Percentiles rank a stretch among this genome's conserved stretches.
Evolutionary conservation across 2,888 invertebrate genomes (phyloP).

Genomic region (Celastrina argiolus): DNA sequence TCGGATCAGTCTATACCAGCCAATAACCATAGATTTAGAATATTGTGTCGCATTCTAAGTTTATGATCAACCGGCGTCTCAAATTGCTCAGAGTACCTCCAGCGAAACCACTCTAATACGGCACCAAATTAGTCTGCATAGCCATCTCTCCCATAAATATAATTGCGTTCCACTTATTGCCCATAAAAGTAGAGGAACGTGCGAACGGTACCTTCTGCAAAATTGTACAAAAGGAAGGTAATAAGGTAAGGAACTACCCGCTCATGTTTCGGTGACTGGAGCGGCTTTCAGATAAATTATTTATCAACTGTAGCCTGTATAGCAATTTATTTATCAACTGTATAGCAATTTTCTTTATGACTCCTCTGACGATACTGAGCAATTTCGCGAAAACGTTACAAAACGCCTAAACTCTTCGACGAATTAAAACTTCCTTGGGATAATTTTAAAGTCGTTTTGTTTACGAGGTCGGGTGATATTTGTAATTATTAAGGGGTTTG

Average conservation of each 20-base stretch:
- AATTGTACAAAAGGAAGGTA: constrained; percentile 78
- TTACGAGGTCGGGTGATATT: neutral
- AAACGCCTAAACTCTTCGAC: constrained; percentile 71
- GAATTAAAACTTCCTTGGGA: constrained; percentile 30
- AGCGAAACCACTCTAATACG: neutral
- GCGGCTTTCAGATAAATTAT: constrained; percentile 77
- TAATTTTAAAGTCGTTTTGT: neutral
- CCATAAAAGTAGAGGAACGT: constrained; percentile 77
- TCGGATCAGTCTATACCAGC: too few relatives aligned
- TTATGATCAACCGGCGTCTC: too few relatives aligned
- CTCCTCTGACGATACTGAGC: constrained; percentile 76
- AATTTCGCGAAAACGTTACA: constrained; percentile 76
- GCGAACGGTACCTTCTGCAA: constrained; percentile 76
- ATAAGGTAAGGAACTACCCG: constrained; percentile 65
- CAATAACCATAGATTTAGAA: too few relatives aligned
- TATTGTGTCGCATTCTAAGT: too few relatives aligned
- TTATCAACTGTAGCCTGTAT: constrained; percentile 79
- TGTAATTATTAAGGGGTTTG: neutral
- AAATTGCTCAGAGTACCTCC: neutral
- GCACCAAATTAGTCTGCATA: constrained; percentile 69
- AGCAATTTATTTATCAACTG: constrained; percentile 79
- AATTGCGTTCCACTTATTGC: constrained; percentile 78
- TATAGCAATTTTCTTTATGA: constrained; percentile 79
- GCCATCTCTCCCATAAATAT: constrained; percentile 75
- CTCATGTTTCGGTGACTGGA: constrained; percentile 74